phyloP scores from a whole-genome alignment of 1,140 invertebrate species.

The Drosophila melanica region DNA sequence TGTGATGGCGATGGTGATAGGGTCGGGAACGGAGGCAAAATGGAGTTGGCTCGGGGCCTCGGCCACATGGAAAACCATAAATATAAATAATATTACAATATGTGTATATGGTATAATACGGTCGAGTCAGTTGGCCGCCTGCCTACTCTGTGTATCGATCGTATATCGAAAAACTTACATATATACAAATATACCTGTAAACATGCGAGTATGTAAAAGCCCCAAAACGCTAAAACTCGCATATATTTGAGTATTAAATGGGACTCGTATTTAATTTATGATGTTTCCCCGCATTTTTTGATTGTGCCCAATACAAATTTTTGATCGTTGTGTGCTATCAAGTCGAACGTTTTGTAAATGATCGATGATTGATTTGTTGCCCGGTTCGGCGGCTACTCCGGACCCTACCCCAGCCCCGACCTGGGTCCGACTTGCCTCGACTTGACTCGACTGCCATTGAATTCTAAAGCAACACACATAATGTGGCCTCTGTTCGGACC shows the following conservation, averaged over 20 bases:
- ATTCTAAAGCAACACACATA: conserved; percentile 38
- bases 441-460: conserved; percentile 7
- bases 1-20: neutral
- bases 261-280: conserved; percentile 69
- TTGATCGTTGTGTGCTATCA: conserved; percentile 56
- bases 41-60: conserved; percentile 65
- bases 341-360: conserved; percentile 70
- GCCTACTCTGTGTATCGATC: conserved; percentile 12
- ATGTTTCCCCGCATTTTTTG: conserved; percentile 63
- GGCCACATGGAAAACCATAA: conserved; percentile 70
- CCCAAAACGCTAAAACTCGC: conserved; percentile 22
- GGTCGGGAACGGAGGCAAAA: conserved; percentile 52
- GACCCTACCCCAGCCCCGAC: neutral
- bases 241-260: conserved; percentile 40
- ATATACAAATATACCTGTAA: neutral
- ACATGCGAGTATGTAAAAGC: conserved; percentile 23
- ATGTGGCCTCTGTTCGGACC: conserved; percentile 24
- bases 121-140: conserved; percentile 10
- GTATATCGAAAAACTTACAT: neutral
- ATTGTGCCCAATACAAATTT: conserved; percentile 43
- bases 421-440: neutral
- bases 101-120: conserved; percentile 55
- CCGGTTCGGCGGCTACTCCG: conserved; percentile 4
- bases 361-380: conserved; percentile 72
- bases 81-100: conserved; percentile 82